Evolutionary conservation across 1,140 invertebrate genomes (phyloP).

Genomic region (Polyergus mexicanus): DNA sequence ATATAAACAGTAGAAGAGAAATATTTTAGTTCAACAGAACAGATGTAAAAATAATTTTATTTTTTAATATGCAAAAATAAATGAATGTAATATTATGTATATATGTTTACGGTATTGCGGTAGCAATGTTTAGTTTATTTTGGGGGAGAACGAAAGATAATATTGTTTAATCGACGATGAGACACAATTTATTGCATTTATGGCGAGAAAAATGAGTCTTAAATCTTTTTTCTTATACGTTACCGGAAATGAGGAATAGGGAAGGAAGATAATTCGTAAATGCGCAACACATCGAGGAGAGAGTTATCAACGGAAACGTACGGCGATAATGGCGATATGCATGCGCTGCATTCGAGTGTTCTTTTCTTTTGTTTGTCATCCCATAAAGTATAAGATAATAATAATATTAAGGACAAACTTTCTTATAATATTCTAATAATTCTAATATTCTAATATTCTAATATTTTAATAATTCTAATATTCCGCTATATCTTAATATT

Average conservation of each 20-base stretch:
- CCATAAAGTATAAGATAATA: not conserved
- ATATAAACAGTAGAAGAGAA: not conserved
- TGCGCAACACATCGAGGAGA: not conserved
- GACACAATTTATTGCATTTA: not conserved
- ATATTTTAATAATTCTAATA: not conserved
- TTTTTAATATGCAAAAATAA: not conserved
- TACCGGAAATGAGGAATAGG: not conserved
- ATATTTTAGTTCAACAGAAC: not conserved
- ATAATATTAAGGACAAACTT: not conserved
- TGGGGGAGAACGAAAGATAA: not conserved
- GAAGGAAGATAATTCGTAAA: constrained; percentile 16
- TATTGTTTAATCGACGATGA: not conserved
- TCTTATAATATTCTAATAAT: no score
- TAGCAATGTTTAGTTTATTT: not conserved
- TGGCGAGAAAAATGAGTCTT: not conserved
- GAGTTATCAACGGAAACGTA: not conserved
- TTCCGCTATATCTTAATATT: no score
- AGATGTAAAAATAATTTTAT: constrained; percentile 7
- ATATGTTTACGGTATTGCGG: no score
- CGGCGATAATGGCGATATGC: constrained; percentile 1
- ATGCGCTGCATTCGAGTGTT: not conserved
- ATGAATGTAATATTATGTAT: not conserved
- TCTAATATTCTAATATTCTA: no score
- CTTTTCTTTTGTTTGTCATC: not conserved
- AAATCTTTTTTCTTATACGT: not conserved